These are phyloP conservation scores for Acrobasis consociella DNA, from an alignment of 2,888 invertebrate species.

Conservation along the genomic window DNA sequence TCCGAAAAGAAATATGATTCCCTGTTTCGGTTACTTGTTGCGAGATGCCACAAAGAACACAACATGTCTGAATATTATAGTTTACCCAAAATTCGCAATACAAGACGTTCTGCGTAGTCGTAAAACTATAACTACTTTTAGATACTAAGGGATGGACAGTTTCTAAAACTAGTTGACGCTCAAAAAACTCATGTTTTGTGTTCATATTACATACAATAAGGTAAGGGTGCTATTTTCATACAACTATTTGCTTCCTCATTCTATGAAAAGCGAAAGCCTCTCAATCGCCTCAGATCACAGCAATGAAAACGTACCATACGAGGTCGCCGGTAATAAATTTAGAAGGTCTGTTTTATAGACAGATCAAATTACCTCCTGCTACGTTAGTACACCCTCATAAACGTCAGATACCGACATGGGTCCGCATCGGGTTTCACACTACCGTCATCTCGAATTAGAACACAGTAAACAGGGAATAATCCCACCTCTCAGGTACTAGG, in stretches of 20 bases:
- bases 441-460: conserved; percentile 55
- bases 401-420: conserved; percentile 73
- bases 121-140: too few species aligned
- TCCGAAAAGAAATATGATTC: too few species aligned
- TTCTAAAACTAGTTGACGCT: too few species aligned
- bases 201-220: too few species aligned
- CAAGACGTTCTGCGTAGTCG: too few species aligned
- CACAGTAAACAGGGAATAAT: conserved; percentile 21
- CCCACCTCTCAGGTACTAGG: conserved; percentile 12
- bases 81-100: too few species aligned
- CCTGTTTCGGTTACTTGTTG: too few species aligned
- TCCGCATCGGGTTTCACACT: conserved; percentile 61
- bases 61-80: too few species aligned
- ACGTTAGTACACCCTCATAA: conserved; percentile 73
- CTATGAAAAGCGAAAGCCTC: neutral
- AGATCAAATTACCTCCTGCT: conserved; percentile 64
- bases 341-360: conserved; percentile 57
- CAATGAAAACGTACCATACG: conserved; percentile 34
- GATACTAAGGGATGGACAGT: too few species aligned
- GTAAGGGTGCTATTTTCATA: too few species aligned
- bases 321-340: conserved; percentile 50
- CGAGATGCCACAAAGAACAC: too few species aligned
- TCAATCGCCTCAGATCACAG: conserved; percentile 22
- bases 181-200: too few species aligned
- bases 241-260: neutral